Conservation (phyloP, 2,113 vertebrate genomes). For the Poecilia latipinna region DNA sequence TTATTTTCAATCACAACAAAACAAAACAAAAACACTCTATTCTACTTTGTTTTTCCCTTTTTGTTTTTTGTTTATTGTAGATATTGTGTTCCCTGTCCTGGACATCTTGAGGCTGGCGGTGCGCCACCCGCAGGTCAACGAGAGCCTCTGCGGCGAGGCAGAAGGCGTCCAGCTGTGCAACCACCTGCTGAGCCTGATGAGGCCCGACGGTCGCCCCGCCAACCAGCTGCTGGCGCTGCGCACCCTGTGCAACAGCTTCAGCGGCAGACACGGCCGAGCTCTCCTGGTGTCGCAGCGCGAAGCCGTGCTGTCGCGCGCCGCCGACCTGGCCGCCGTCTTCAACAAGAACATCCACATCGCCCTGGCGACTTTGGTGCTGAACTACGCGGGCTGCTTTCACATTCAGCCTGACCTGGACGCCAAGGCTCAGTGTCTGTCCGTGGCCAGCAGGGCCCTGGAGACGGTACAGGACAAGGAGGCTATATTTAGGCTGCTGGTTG, state of each 20-base stretch:
- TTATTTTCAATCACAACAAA: background rate
- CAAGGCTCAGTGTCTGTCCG: conserved; percentile 97
- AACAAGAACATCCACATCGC: conserved; percentile 98
- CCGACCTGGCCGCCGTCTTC: conserved; percentile 85
- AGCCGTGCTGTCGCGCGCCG: conserved; percentile 86
- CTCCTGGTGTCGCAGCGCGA: conserved; percentile 92
- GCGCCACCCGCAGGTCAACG: conserved; percentile 91
- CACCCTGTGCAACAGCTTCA: conserved; percentile 96
- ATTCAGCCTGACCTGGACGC: conserved; percentile 89
- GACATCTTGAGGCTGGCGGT: conserved; percentile 94
- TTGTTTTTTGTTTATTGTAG: conserved; percentile 64
- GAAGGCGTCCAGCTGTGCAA: conserved; percentile 88
- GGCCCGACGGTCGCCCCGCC: conserved; percentile 87
- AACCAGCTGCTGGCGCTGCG: conserved; percentile 95
- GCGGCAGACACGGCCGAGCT: conserved; percentile 82
- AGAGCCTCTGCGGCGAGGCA: conserved; percentile 90
- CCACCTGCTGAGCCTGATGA: conserved; percentile 90
- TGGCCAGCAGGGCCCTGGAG: conserved; percentile 92
- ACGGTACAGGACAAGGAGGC: conserved; percentile 96
- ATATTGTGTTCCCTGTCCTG: conserved; percentile 96
- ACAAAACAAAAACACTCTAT: background rate
- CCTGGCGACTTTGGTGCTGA: conserved; percentile 91
- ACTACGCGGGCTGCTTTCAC: conserved; percentile 92
- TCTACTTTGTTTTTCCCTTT: background rate
- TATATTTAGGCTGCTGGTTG: conserved; percentile 93